Conservation (phyloP, 1,140 invertebrate species). For the Luehdorfia chinensis region DNA sequence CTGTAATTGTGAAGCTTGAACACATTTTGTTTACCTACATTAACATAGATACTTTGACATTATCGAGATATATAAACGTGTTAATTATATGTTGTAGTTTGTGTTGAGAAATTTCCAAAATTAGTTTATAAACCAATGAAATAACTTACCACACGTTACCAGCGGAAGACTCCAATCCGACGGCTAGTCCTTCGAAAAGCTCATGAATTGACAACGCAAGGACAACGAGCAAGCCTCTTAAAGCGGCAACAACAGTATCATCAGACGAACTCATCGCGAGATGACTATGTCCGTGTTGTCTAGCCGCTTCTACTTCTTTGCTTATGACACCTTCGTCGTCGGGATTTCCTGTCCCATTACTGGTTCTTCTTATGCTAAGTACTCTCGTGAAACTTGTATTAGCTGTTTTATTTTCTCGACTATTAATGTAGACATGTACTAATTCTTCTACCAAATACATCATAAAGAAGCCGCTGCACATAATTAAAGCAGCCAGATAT, state of each 20-base stretch:
- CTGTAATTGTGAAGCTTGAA: too few species aligned
- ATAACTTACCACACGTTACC: slow-evolving; percentile 82
- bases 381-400: slow-evolving; percentile 62
- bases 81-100: too few species aligned
- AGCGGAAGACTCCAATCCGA: slow-evolving; percentile 86
- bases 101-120: too few species aligned
- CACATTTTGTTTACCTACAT: too few species aligned
- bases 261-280: slow-evolving; percentile 54
- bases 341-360: slow-evolving; percentile 22
- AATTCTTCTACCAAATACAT: slow-evolving; percentile 92
- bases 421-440: slow-evolving; percentile 83
- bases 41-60: too few species aligned
- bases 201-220: slow-evolving; percentile 94
- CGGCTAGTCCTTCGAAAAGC: slow-evolving; percentile 93
- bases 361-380: slow-evolving; percentile 51
- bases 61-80: too few species aligned
- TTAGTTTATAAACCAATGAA: too few species aligned
- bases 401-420: slow-evolving; percentile 58
- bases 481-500: slow-evolving; percentile 84
- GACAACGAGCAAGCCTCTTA: slow-evolving; percentile 88
- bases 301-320: slow-evolving; percentile 53
- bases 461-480: slow-evolving; percentile 88
- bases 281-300: slow-evolving; percentile 71
- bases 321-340: slow-evolving; percentile 19
- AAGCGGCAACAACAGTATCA: slow-evolving; percentile 80